Evolutionary conservation across 2,888 invertebrate species (phyloP), one percentile per base, ranked within the genome.

Genomic region (Brachypalpus laphriformis): DNA sequence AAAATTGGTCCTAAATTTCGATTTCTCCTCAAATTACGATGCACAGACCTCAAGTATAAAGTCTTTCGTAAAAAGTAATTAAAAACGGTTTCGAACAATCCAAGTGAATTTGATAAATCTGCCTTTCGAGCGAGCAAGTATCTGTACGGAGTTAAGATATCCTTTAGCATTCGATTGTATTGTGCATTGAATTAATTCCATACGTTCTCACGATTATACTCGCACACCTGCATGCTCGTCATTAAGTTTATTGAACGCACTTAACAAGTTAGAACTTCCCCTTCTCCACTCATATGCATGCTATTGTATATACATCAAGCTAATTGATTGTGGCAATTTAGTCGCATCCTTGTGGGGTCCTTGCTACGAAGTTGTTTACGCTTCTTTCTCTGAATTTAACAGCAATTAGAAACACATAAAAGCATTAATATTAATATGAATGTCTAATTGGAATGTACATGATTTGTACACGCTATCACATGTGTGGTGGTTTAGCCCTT

Each of bases 391-490:
- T 34, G 57, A 56, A 82, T 65, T 82, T 71, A 70, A 56, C 70
- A 71, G 42, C 82, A 56, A 76, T 82, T 82, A 76, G 71, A 28
- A 71, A 59, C 57, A 71, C 82, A 65, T 65, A 68, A 65, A 63
- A 49, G 61, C 81, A 75, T 81, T 68, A 76, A 65, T 70, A 82
- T 65, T 71, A 57, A 75, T 82, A 71, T 63, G 70, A 70, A 56
- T 76, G 28, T 66, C 47, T 63, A 75, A 82, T 82, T 81, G 61
- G 75, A 70, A 56, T 65, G 77, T 76, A 77, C 71, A 77, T 59
- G 59, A 66, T 66, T 66, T 72, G 51, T 71, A 72, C 65, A 66
- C 72, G 45, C 57, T 66, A 80, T 42, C 42, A 28, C 28, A 40
- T 57, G 49, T 77, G 56, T 63, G 47, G 11, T 47, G 45, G 57